Conservation (phyloP, 1,140 invertebrate species). For the Euwallacea fornicatus region DNA sequence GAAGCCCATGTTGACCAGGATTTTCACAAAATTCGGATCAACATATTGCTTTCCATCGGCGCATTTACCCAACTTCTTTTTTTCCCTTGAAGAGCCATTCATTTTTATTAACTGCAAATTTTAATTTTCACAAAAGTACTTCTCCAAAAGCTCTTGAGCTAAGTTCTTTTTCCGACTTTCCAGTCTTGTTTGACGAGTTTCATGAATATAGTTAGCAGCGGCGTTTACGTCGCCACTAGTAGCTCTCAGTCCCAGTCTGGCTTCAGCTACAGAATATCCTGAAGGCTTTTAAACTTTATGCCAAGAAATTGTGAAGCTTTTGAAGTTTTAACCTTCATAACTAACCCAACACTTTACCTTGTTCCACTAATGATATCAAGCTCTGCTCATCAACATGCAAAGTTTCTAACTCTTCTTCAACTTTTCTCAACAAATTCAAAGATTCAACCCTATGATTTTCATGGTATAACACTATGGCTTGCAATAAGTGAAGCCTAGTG, state of each 20-base stretch:
- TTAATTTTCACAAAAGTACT: conserved; percentile 40
- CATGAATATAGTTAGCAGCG: conserved; percentile 67
- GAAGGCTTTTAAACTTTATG: conserved; percentile 30
- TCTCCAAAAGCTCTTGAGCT: conserved; percentile 57
- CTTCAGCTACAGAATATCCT: conserved; percentile 66
- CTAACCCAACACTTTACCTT: conserved; percentile 52
- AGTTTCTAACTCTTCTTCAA: conserved; percentile 61
- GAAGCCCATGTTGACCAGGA: conserved; percentile 70
- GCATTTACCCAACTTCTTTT: conserved; percentile 54
- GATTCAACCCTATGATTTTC: conserved; percentile 67
- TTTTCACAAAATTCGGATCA: conserved; percentile 58
- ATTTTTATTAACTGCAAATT: background rate
- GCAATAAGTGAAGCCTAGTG: conserved; percentile 74
- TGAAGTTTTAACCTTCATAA: background rate
- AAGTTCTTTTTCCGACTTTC: conserved; percentile 58
- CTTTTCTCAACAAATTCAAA: conserved; percentile 59
- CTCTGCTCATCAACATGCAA: conserved; percentile 65
- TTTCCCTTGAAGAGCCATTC: conserved; percentile 48
- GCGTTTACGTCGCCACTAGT: conserved; percentile 60
- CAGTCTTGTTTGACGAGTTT: conserved; percentile 57
- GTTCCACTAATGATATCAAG: conserved; percentile 59
- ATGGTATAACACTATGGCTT: conserved; percentile 76
- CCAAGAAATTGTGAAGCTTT: conserved; percentile 5
- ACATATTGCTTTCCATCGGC: conserved; percentile 58
- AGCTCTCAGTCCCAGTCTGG: conserved; percentile 66